A percentile compares a stretch with the other conserved stretches of the same genome.
These are phyloP conservation scores for Drosophila pruinosa DNA, from an alignment of 1,140 invertebrate species.

Conservation along the genomic window DNA sequence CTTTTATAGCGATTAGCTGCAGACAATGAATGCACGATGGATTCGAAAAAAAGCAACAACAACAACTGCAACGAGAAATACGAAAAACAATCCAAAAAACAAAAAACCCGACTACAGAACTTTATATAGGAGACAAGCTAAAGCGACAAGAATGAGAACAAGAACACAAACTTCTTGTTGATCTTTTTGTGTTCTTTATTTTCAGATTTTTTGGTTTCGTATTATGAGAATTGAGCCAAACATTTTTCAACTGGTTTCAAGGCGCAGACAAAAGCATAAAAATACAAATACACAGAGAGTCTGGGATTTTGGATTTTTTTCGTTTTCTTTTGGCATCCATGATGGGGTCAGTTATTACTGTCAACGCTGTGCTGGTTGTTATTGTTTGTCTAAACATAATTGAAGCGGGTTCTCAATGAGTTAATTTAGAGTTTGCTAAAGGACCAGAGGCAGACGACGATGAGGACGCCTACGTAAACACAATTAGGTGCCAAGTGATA, in stretches of 20 bases:
- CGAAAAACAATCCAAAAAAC: conserved; percentile 42
- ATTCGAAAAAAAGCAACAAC: conserved; percentile 44
- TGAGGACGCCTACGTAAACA: conserved; percentile 73
- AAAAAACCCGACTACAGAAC: conserved; percentile 47
- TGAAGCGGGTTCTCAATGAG: conserved; percentile 76
- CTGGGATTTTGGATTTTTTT: conserved; percentile 35
- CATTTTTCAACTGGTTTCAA: conserved; percentile 60
- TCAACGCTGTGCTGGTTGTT: conserved; percentile 48
- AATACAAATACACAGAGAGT: conserved; percentile 57
- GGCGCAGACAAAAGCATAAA: conserved; percentile 63
- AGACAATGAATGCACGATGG: conserved; percentile 79
- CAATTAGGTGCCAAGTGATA: conserved; percentile 72
- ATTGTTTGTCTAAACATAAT: conserved; percentile 78
- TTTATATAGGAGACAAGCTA: conserved; percentile 60
- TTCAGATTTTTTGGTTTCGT: conserved; percentile 14
- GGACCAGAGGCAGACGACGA: conserved; percentile 47
- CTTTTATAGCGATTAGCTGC: conserved; percentile 69
- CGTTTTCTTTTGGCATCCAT: neutral
- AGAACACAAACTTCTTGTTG: conserved; percentile 67
- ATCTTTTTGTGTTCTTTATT: conserved; percentile 31
- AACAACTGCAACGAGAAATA: conserved; percentile 27
- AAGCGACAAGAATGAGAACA: conserved; percentile 73
- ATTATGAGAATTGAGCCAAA: conserved; percentile 77
- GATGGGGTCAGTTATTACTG: conserved; percentile 48
- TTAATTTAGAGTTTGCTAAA: conserved; percentile 62